These are phyloP conservation scores for Bombus breviceps DNA, from an alignment of 1,140 invertebrate species.

Conservation along the genomic window DNA sequence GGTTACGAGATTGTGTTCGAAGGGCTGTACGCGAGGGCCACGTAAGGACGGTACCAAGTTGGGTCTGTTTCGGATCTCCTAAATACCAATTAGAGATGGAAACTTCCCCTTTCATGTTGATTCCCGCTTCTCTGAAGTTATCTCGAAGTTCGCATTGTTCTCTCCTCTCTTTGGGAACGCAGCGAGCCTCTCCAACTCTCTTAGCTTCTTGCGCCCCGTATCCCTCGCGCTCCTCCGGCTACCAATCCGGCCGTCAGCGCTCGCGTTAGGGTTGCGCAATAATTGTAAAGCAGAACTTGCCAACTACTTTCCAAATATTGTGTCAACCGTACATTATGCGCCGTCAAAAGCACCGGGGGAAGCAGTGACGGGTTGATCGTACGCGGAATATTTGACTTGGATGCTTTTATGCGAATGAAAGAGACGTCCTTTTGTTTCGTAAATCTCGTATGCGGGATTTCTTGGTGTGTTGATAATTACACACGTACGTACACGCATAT, in stretches of 20 bases:
- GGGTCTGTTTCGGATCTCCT: conserved; percentile 79
- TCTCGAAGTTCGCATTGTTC: conserved; percentile 81
- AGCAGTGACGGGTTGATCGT: neutral
- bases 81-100: conserved; percentile 82
- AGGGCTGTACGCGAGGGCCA: conserved; percentile 17
- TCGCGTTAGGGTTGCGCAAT: conserved; percentile 73
- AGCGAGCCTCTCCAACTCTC: conserved; percentile 28
- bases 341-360: neutral
- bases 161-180: conserved; percentile 63
- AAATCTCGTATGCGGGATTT: neutral
- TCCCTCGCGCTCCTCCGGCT: conserved; percentile 14
- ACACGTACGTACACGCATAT: too few relatives aligned
- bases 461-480: too few relatives aligned
- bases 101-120: conserved; percentile 82
- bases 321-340: conserved; percentile 58
- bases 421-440: neutral
- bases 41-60: conserved; percentile 59
- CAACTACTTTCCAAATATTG: conserved; percentile 77
- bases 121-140: conserved; percentile 77
- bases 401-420: neutral
- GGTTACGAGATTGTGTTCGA: conserved; percentile 10
- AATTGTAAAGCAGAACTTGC: conserved; percentile 72
- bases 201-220: conserved; percentile 23
- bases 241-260: conserved; percentile 54
- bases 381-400: neutral